phyloP scores from a whole-genome alignment of 2,888 invertebrate species.

The Nyleta sp. region DNA sequence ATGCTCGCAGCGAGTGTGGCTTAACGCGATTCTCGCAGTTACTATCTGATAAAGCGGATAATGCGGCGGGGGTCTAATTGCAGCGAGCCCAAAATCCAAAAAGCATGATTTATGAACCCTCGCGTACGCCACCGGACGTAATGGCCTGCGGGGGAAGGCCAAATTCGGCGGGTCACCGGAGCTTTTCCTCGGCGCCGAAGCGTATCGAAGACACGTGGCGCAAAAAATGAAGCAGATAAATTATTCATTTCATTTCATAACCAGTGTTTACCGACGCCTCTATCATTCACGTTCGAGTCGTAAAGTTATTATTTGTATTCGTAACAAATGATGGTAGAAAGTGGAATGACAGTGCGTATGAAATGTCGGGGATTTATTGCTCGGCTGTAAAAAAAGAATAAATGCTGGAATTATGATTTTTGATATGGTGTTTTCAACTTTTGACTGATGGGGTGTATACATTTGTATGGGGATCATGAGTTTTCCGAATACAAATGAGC shows the following conservation, averaged over 20 bases:
- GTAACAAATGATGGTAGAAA: slow-evolving; percentile 34
- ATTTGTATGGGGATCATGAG: slow-evolving; percentile 12
- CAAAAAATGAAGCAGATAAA: slow-evolving; percentile 56
- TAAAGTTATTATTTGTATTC: slow-evolving; percentile 34
- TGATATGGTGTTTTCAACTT: slow-evolving; percentile 22
- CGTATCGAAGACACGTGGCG: slow-evolving; percentile 62
- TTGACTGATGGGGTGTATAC: slow-evolving; percentile 19
- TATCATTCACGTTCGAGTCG: slow-evolving; percentile 31
- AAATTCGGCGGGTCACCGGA: slow-evolving; percentile 28
- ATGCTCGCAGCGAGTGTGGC: slow-evolving; percentile 14
- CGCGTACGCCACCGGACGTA: slow-evolving; percentile 35
- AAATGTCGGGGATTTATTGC: slow-evolving; percentile 26
- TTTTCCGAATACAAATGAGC: slow-evolving; percentile 3
- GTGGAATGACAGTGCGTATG: slow-evolving; percentile 26
- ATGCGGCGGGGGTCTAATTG: slow-evolving; percentile 59
- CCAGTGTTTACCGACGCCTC: slow-evolving; percentile 45
- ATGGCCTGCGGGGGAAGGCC: slow-evolving; percentile 37
- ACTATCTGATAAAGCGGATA: slow-evolving; percentile 60
- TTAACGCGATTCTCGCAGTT: slow-evolving; percentile 31
- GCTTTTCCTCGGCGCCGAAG: slow-evolving; percentile 40
- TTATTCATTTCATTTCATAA: slow-evolving; percentile 58
- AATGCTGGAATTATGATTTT: slow-evolving; percentile 27
- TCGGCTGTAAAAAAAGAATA: slow-evolving; percentile 1
- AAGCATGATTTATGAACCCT: slow-evolving; percentile 66
- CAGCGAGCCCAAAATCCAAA: slow-evolving; percentile 56